Base-by-base conservation (phyloP, 2,113 vertebrate species). In the Caretta caretta region DNA sequence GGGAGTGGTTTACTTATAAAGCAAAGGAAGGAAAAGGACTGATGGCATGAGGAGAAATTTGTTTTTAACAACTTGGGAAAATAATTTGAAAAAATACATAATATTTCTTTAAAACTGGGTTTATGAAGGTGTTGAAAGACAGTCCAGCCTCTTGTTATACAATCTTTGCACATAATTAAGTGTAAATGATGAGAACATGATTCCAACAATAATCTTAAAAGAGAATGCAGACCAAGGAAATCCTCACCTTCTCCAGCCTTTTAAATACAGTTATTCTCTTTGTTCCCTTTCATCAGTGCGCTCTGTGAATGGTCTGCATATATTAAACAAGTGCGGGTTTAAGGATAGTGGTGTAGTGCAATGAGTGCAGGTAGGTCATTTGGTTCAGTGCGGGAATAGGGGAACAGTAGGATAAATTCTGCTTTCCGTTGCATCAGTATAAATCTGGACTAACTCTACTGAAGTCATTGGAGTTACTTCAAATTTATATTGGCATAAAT, bases 231-330 rank as follows among this genome's bases (percentile, higher is more conserved):
- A 83, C 13, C 46, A 13, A 76, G 76, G 48, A 20, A n/a, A 9
- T 19, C 35, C 46, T 78, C 83, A 62, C 87, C 25, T 49, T 88
- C 24, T 56, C 27, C 62, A 2, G 1, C 10, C 49, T 38, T 83
- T 90, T 82, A 79, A 92, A 88, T 86, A 88, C 38, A 35, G 2
- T 42, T 42, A 19, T 80, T 86, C 91, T n/a, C 42, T 69, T 92
- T 75, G 35, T 88, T 19, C 42, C 25, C 38, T 84, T 5, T 8
- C 46, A n/a, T 88, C 89, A 51, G n/a, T 1, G 2, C 49, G 69
- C 84, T 90, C 54, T 84, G 86, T n/a, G 79, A 80, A 38, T 2
- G 1, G 31, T n/a, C 11, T 46, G 42, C 69, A 62, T 10, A 46
- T 80, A 49, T 51, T 76, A 69, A 35, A 62, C 25, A 27, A 54